Evolutionary conservation across 2,113 vertebrate species (phyloP), one percentile per base, ranked within the genome.

Genomic region (Hiodon alosoides): DNA sequence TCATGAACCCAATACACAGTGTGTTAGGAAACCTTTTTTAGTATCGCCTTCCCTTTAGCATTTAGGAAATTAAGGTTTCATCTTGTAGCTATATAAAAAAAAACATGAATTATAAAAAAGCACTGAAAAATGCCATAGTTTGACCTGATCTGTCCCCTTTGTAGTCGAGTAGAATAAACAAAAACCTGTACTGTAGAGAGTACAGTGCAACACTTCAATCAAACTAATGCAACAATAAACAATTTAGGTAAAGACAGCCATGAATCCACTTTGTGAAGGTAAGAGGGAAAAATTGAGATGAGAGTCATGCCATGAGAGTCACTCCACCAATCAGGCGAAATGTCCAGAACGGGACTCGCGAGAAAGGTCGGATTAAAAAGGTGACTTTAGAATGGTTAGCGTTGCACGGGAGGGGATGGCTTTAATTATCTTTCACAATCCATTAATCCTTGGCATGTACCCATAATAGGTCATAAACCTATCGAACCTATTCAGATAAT

Each of bases 271-370:
- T 8, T 46, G 70, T 60, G 53, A 60, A 46, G 3, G 54, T 2
- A 57, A 55, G 60, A 7, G 9, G 70, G 16, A 3, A 14, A 11
- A n/a, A n/a, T n/a, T n/a, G n/a, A n/a, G n/a, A n/a, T n/a, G n/a
- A n/a, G n/a, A n/a, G n/a, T n/a, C n/a, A n/a, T n/a, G 70, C 70
- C 70, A 71, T 47, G 58, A 60, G 70, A 70, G 52, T 52, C 69
- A 55, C 69, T 70, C 52, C 57, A 31, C 53, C 70, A 71, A 48
- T 71, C 70, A 71, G 47, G 70, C 60, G 7, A 69, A 55, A 71
- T 48, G 70, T 60, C 7, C 47, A 60, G 70, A 71, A 71, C 17
- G n/a, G 48, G 47, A 46, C 17, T 55, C 52, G 52, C 52, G 66
- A 7, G 52, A 68, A 51, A 50, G 57, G 69, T 13, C 54, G 54